Evolutionary conservation across 2,888 invertebrate species (phyloP), one percentile per base, ranked within the genome.

Genomic region (Caenorhabditis sp.): DNA sequence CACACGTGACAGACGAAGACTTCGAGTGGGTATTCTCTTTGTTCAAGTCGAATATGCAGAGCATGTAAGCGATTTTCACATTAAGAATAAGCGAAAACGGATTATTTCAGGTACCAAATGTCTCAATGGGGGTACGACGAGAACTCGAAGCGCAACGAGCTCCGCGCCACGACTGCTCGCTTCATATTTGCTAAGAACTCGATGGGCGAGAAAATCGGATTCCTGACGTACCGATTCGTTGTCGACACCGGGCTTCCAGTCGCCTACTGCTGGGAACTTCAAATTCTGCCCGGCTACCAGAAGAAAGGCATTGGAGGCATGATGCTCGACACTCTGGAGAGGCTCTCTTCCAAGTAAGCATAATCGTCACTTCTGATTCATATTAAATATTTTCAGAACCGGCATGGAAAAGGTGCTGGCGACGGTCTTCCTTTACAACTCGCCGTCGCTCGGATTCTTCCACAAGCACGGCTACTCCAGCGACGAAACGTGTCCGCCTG

Each of bases 181-280:
- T 91, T 43, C 35, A 70, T 85, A 15, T 53, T 83, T 8, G 81
- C 78, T 8, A 9, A 27, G 26, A 81, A 82, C 37, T 68, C 63
- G 20, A 77, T 73, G 48, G 79, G 73, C 6, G 76, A 83, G 30
- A 92, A 92, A 0, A 90, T 94, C 59, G 95, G 93, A 1, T 94
- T 94, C 90, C 92, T 93, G 61, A 94, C 95, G 90, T 94, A 94
- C 89, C 91, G 94, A 88, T 94, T 94, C 90, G 94, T 94, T 89
- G 91, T 94, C 90, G 94, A 95, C 89, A 92, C 92, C 89, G 93
- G 93, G 15, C 91, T 92, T 83, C 88, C 80, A 85, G 94, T 56
- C 7, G 41, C 9, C 85, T 90, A 55, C 87, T 94, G 95, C 89
- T 96, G 95, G 91, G 95, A 95, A 90, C 92, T 95, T 79, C 95